Conservation (phyloP, 2,113 vertebrate genomes). For the Nymphicus hollandicus region DNA sequence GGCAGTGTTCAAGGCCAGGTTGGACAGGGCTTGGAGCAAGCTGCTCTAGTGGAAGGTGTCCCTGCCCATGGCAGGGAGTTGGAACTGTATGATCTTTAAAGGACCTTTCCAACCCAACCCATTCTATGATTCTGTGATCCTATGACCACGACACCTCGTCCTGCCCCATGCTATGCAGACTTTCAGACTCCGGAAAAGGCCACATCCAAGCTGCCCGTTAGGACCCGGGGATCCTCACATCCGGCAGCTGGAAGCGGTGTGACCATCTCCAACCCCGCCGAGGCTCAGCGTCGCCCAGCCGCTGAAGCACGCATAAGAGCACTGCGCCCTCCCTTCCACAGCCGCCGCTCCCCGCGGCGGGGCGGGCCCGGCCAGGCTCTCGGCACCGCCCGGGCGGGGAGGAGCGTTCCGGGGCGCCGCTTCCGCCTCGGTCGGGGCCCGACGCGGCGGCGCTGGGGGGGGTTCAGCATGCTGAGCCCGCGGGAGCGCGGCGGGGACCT, state of each 20-base stretch:
- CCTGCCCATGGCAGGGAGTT: too few species aligned
- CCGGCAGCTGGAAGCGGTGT: background rate
- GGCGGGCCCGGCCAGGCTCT: background rate
- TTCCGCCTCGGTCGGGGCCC: background rate
- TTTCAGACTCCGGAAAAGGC: background rate
- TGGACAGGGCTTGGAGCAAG: too few species aligned
- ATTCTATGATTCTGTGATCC: background rate
- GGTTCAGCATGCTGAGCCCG: conserved; percentile 86
- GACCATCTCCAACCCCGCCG: too few species aligned
- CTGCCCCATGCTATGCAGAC: background rate
- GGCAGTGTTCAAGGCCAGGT: too few species aligned
- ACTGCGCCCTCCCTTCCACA: too few species aligned
- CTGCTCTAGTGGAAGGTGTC: too few species aligned
- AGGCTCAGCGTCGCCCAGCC: too few species aligned
- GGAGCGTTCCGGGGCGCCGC: background rate
- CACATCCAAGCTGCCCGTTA: background rate
- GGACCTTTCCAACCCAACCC: background rate
- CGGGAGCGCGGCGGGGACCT: conserved; percentile 83
- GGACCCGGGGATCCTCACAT: rapidly evolving
- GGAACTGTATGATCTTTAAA: background rate
- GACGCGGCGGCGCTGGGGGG: conserved; percentile 31
- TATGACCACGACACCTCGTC: background rate
- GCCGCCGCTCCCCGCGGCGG: background rate
- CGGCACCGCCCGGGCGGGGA: background rate
- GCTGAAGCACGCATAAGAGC: background rate